Evolutionary conservation across 2,888 invertebrate genomes (phyloP).

Genomic region (Polydrusus cervinus): DNA sequence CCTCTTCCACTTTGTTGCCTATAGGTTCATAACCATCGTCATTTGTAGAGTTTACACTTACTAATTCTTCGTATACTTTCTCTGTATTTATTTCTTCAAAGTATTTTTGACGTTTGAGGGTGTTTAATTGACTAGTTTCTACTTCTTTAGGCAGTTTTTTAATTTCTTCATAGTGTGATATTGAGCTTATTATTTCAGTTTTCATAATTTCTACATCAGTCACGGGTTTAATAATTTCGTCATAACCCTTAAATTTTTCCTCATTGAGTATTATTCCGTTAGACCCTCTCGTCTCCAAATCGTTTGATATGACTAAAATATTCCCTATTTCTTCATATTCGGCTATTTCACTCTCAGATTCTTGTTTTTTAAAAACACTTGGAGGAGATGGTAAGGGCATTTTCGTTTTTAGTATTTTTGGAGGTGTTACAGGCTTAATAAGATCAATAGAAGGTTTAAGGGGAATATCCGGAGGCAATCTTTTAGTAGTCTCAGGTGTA

Average conservation of each 20-base stretch:
- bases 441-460: conserved; percentile 44
- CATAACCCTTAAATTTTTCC: conserved; percentile 47
- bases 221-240: conserved; percentile 48
- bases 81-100: conserved; percentile 61
- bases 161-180: conserved; percentile 35
- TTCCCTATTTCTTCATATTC: conserved; percentile 50
- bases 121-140: conserved; percentile 21
- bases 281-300: not conserved
- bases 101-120: conserved; percentile 56
- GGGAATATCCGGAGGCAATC: conserved; percentile 52
- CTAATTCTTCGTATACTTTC: conserved; percentile 46
- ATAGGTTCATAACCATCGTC: conserved; percentile 65
- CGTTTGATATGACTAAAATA: not conserved
- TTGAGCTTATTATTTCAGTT: not conserved
- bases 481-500: conserved; percentile 54
- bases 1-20: conserved; percentile 61
- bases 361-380: not conserved
- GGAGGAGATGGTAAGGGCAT: conserved; percentile 53
- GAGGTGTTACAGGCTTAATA: conserved; percentile 37
- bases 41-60: conserved; percentile 60
- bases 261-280: conserved; percentile 28
- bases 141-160: conserved; percentile 1
- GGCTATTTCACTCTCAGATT: conserved; percentile 3
- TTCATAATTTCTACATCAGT: conserved; percentile 41
- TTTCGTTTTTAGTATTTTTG: conserved; percentile 57